A percentile compares a stretch with the other conserved stretches of the same genome.
Conservation (phyloP, 2,797 vertebrate genomes). For the Acanthurus leucopareius region DNA sequence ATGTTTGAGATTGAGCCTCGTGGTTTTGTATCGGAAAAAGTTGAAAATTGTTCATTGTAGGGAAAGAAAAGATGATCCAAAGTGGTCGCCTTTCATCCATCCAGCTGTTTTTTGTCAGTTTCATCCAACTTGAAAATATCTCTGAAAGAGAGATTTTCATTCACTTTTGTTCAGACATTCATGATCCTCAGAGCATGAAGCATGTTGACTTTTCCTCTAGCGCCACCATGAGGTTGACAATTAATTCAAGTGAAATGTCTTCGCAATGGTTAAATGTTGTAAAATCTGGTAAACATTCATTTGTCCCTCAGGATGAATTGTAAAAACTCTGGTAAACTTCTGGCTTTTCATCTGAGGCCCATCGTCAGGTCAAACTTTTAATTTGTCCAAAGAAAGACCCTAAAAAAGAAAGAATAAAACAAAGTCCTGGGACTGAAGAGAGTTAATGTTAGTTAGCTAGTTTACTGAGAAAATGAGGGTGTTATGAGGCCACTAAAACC, state of each 20-base stretch:
- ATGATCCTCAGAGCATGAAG: neutral
- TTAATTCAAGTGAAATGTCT: neutral
- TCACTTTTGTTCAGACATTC: neutral
- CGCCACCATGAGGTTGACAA: neutral
- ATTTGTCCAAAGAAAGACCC: no score
- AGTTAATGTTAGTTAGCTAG: no score
- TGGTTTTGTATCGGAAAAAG: neutral
- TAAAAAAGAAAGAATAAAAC: no score
- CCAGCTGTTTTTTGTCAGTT: neutral
- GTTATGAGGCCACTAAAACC: no score
- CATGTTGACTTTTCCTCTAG: neutral
- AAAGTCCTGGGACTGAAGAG: no score
- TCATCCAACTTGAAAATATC: neutral
- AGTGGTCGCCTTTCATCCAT: neutral
- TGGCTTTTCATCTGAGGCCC: no score
- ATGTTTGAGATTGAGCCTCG: neutral
- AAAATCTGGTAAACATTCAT: no score
- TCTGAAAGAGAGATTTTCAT: neutral
- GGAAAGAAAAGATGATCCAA: neutral
- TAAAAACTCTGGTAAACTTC: no score
- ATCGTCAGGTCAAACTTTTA: no score
- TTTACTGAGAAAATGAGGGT: no score
- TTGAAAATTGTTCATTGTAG: fast-evolving
- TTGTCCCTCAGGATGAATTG: no score
- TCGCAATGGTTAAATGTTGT: no score